Evolutionary conservation across 2,797 vertebrate genomes (phyloP), one percentile per base, ranked within the genome.

Genomic region (Aeoliscus strigatus): DNA sequence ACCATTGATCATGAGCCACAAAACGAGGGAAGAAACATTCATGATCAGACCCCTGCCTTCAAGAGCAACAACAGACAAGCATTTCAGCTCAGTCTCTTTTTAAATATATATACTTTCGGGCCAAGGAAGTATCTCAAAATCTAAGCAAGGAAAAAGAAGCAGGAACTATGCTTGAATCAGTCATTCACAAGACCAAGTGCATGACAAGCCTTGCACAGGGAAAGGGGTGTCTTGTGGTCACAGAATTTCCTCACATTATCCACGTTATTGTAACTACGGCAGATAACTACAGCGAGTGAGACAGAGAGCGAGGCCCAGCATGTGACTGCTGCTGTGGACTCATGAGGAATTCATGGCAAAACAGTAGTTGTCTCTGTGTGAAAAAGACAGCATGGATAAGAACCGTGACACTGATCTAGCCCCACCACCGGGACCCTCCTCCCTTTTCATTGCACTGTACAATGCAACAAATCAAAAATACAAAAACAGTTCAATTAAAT

Each of bases 111-210:
- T 58, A 56, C 59, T 78, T 48, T 40, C 10, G 12, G 62, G 70
- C 59, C n/a, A 56, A 38, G 36, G 51, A 73, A 60, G 33, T 40
- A 42, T 52, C 44, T 37, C 39, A 36, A 17, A 40, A 33, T 72
- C 52, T 40, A 28, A 51, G 30, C 28, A 28, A 46, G 27, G 28
- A 66, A 76, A 44, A 63, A 75, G 39, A 62, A 56, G 75, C 30
- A 49, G 44, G 45, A 77, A 72, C 50, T 66, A 42, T 76, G 37
- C 47, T 51, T 61, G 68, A 82, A 68, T 68, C 42, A 59, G 68
- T 75, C 77, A 73, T 77, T 78, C 75, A 80, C 75, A 78, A 79
- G 75, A 79, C 71, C 64, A n/a, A 64, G 50, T 67, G 74, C 70
- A 63, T 75, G 73, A 82, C 73, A 66, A 39, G 39, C 51, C 41